Evolutionary conservation across 2,888 invertebrate genomes (phyloP), one percentile per base, ranked within the genome.

Genomic region (Dascillus cervinus): DNA sequence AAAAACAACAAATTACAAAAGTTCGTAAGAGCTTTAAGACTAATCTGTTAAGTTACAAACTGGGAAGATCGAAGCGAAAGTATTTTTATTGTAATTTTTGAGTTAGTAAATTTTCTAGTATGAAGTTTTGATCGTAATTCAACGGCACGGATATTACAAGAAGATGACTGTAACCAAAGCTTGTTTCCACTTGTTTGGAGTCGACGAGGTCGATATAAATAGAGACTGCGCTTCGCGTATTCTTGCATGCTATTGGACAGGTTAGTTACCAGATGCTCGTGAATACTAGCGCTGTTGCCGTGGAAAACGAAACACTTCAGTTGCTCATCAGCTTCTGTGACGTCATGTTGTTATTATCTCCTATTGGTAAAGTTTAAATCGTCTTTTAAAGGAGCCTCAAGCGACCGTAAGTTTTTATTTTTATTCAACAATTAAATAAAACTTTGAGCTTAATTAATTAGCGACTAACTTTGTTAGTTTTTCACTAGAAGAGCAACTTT

Each of bases 281-380:
- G 32, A 35, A 34, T 23, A 34, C 29, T 36, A 36, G 42, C 43
- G 29, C 41, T 44, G 44, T 41, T 43, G 35, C 14, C 26, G 33
- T 30, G 19, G 30, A 15, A 41, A 27, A 27, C 19, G 19, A 29
- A 15, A 41, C 28, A 27, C 19, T 42, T 38, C 46, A 50, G 48
- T 50, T 40, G 22, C 32, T 38, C 34, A 32, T 39, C 40, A 39
- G 36, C 38, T 38, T 30, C 41, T 44, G 43, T 52, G 46, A 49
- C 50, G 49, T 49, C 47, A 49, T 43, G 36, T 50, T 49, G 49
- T n/a, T n/a, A n/a, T n/a, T n/a, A n/a, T n/a, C n/a, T n/a, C n/a
- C n/a, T n/a, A n/a, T n/a, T n/a, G n/a, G n/a, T n/a, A n/a, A n/a
- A n/a, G n/a, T n/a, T n/a, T n/a, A n/a, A n/a, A n/a, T n/a, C n/a